These are phyloP conservation scores for Poecilia gillii DNA, from an alignment of 2,797 vertebrate species.

Conservation along the genomic window DNA sequence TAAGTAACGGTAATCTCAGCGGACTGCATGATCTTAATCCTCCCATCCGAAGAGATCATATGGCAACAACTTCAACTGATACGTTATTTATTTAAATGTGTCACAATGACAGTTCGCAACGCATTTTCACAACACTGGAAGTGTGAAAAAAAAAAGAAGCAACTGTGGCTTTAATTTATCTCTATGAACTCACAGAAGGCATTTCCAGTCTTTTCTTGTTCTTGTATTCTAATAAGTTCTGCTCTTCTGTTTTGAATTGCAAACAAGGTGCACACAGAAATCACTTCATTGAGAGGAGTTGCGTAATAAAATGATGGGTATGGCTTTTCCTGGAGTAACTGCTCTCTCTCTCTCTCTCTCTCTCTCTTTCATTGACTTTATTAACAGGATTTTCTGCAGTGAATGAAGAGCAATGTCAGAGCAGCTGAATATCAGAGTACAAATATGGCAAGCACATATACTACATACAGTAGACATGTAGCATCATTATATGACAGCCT, in stretches of 20 bases:
- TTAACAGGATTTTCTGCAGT: constrained; percentile 34
- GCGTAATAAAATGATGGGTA: constrained; percentile 12
- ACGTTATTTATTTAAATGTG: neutral
- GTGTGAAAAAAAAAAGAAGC: neutral
- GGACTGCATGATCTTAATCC: constrained; percentile 12
- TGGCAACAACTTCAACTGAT: constrained; percentile 15
- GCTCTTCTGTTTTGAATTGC: constrained; percentile 25
- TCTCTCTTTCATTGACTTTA: constrained; percentile 32
- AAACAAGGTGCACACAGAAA: constrained; percentile 45
- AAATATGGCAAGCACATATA: constrained; percentile 1
- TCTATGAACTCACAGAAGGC: constrained; percentile 19
- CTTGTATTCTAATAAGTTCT: constrained; percentile 34
- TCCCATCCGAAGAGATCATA: constrained; percentile 2
- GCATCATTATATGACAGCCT: neutral
- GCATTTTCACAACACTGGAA: neutral
- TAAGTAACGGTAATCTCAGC: constrained; percentile 15
- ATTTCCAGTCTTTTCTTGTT: constrained; percentile 19
- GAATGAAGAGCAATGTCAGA: constrained; percentile 41
- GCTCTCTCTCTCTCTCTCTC: constrained; percentile 11
- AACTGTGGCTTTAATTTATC: constrained; percentile 13
- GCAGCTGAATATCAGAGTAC: constrained; percentile 23
- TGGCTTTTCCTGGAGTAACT: constrained; percentile 7
- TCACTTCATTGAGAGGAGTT: constrained; percentile 12
- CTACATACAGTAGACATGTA: constrained; percentile 11
- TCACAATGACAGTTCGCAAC: neutral